Evolutionary conservation across 2,797 vertebrate species (phyloP).

Genomic region (Lerista edwardsae): DNA sequence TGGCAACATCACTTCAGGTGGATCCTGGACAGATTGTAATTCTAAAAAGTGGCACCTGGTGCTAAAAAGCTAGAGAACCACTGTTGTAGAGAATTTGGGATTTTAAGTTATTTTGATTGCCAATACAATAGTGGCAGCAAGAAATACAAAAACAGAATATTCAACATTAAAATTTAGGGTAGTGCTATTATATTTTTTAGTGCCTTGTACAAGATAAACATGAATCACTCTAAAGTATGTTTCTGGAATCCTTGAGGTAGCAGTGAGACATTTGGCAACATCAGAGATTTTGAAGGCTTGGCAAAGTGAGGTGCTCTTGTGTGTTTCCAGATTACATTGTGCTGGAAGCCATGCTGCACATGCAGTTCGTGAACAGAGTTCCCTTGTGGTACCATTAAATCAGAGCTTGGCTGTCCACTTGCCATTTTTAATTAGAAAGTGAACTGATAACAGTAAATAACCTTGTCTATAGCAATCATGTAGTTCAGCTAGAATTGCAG

Average conservation of each 20-base stretch:
- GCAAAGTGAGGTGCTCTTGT: neutral
- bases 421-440: constrained; percentile 1
- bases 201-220: neutral
- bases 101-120: no score
- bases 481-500: neutral
- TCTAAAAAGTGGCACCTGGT: no score
- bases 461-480: neutral
- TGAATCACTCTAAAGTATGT: neutral
- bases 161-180: no score
- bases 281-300: neutral
- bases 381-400: neutral
- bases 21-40: no score
- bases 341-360: neutral
- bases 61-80: no score
- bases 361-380: neutral
- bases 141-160: neutral
- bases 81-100: no score
- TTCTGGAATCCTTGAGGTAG: neutral
- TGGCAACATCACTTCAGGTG: no score
- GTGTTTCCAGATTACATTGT: neutral
- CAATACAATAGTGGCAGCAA: neutral
- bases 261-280: neutral
- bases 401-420: neutral
- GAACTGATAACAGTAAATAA: neutral
- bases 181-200: neutral